Percentiles rank a stretch among this genome's conserved stretches.
phyloP scores from a whole-genome alignment of 2,113 vertebrate species.

The Sander lucioperca region DNA sequence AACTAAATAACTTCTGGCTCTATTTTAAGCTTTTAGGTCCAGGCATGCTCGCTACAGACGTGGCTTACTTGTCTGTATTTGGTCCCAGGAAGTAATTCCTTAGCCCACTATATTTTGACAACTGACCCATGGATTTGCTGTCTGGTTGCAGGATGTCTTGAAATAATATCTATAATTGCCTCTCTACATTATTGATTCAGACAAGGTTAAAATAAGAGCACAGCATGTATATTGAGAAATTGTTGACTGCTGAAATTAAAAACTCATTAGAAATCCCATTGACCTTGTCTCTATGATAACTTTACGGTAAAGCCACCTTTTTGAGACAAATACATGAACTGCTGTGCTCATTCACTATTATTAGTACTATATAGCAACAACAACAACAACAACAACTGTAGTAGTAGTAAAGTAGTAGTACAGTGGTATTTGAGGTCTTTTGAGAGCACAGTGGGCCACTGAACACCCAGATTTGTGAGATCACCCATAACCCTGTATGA shows the following conservation, averaged over 20 bases:
- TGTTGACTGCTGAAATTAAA: constrained; percentile 81
- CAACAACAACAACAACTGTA: neutral
- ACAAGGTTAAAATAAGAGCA: constrained; percentile 76
- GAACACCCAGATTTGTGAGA: constrained; percentile 47
- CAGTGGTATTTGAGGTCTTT: constrained; percentile 24
- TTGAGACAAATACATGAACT: constrained; percentile 37
- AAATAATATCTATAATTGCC: constrained; percentile 83
- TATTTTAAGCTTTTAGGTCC: constrained; percentile 58
- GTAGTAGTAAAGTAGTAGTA: neutral
- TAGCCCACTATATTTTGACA: constrained; percentile 66
- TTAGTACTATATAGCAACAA: neutral
- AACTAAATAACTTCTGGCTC: constrained; percentile 68
- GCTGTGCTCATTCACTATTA: constrained; percentile 3
- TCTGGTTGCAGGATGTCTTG: constrained; percentile 73
- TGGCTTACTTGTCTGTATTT: constrained; percentile 44
- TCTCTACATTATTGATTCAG: constrained; percentile 79
- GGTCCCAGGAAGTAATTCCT: constrained; percentile 70
- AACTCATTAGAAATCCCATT: constrained; percentile 78
- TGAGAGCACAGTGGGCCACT: constrained; percentile 38
- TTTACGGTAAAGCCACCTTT: constrained; percentile 45
- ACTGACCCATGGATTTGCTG: constrained; percentile 79
- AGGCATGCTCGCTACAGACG: constrained; percentile 15
- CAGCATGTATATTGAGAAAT: constrained; percentile 70
- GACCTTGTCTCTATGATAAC: constrained; percentile 72
- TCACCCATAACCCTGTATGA: constrained; percentile 65